Evolutionary conservation across 92 coral and sea anemone genomes (phyloP), one percentile per base, ranked within the genome.

Genomic region (Epizoanthus scotinus): DNA sequence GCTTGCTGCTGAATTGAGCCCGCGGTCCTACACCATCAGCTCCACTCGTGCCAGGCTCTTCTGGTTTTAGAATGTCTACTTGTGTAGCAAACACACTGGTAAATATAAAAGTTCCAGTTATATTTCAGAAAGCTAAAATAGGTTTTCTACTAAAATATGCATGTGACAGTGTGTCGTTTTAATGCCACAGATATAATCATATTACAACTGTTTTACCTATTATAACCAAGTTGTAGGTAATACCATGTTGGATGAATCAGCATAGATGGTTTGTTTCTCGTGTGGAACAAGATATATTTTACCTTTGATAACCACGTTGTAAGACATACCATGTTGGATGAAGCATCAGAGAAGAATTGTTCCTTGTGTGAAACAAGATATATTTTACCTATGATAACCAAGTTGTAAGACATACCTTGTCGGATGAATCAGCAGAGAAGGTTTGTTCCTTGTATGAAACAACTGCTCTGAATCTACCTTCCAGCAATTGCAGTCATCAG

Each of bases 391-490:
- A 13, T 44, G 50, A 1, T 8, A 44, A 44, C 50, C 50, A 44
- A 47, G 52, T 9, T 14, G 40, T 34, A 47, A 0, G 17, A 47
- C 52, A 47, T 59, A 75, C 81, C 81, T 58, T 24, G 81, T 95
- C 0, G 99, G 99, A 29, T 93, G 99, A 62, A 95, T 84, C 31
- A 91, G 87, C 52, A 95, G 84, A 50, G 79, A 93, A 25, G 91
- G 94, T 79, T 95, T 95, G 17, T 80, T 66, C 67, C 89, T 86
- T 15, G 96, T 91, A 81, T 95, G 99, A 88, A 95, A 95, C 53
- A 90, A 75, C 68, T 95, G 96, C n/a, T 95, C 99, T 14, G 99
- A 89, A 77, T 93, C 99, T 49, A 93, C 75, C 73, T 95, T 95
- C 77, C 89, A 87, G 19, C 90, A 75, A 77, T 95, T 95, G 25